phyloP scores from a whole-genome alignment of 2,888 invertebrate species.

The Teleiodes luculella region DNA sequence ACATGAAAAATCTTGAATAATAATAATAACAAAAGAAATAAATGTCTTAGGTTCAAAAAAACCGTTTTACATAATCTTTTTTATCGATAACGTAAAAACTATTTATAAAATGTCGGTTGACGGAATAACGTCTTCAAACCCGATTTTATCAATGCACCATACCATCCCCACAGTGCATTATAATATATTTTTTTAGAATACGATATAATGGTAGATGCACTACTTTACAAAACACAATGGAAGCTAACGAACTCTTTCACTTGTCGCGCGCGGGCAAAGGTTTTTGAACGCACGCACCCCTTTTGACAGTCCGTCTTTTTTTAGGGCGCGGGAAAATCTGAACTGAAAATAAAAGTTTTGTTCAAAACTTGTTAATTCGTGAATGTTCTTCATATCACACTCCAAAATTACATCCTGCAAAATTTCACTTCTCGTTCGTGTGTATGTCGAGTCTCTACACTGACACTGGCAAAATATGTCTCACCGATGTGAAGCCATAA shows the following conservation, averaged over 20 bases:
- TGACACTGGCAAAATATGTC: too few species aligned
- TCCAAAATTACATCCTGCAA: too few species aligned
- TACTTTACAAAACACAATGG: conserved; percentile 4
- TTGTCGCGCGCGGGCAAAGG: conserved; percentile 3
- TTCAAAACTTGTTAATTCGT: neutral
- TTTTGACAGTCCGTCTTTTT: conserved; percentile 4
- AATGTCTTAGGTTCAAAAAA: too few species aligned
- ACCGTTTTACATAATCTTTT: neutral
- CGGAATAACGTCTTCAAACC: neutral
- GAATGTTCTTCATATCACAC: too few species aligned
- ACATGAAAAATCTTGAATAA: too few species aligned
- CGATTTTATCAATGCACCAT: conserved; percentile 7
- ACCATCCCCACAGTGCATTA: conserved; percentile 3
- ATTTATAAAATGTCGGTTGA: conserved; percentile 2
- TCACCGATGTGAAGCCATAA: too few species aligned
- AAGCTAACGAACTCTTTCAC: conserved; percentile 12
- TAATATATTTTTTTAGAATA: neutral
- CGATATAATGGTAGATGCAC: conserved; percentile 6
- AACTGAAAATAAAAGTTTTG: neutral
- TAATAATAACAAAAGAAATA: too few species aligned
- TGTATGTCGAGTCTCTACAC: too few species aligned
- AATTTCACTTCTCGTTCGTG: too few species aligned
- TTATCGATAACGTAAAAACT: neutral
- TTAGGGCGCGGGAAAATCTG: conserved; percentile 13
- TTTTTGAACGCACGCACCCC: conserved; percentile 10